Conservation (phyloP, 2,888 invertebrate genomes). For the Atrina japonica region DNA sequence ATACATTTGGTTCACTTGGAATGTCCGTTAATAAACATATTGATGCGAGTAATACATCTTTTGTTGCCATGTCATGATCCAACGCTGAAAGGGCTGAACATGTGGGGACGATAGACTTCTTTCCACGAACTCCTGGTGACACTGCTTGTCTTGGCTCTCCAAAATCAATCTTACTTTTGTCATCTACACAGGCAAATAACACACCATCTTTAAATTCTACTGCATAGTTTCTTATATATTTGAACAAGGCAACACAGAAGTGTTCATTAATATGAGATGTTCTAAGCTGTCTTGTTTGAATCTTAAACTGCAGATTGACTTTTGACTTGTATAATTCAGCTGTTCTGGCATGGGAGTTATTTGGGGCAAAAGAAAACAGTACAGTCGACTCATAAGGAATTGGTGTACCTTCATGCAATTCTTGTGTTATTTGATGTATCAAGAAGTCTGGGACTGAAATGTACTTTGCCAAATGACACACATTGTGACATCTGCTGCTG, state of each 20-base stretch:
- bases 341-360: conserved; percentile 9
- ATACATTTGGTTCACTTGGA: conserved; percentile 35
- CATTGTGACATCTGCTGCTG: conserved; percentile 46
- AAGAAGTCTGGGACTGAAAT: conserved; percentile 50
- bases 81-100: conserved; percentile 24
- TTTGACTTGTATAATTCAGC: conserved; percentile 24
- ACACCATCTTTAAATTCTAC: conserved; percentile 6
- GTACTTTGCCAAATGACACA: conserved; percentile 41
- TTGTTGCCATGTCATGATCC: conserved; percentile 49
- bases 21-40: conserved; percentile 43
- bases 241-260: conserved; percentile 28
- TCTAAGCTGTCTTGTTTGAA: conserved; percentile 36
- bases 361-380: conserved; percentile 29
- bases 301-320: conserved; percentile 10
- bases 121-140: conserved; percentile 47
- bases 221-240: conserved; percentile 31
- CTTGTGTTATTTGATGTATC: conserved; percentile 18
- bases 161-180: conserved; percentile 49
- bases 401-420: conserved; percentile 38
- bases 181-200: conserved; percentile 44
- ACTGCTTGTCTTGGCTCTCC: conserved; percentile 47
- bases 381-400: conserved; percentile 48
- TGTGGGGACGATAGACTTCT: conserved; percentile 48
- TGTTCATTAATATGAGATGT: conserved; percentile 28
- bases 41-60: conserved; percentile 51